Evolutionary conservation across 1,140 invertebrate genomes (phyloP).

Genomic region (Drosophila suzukii): DNA sequence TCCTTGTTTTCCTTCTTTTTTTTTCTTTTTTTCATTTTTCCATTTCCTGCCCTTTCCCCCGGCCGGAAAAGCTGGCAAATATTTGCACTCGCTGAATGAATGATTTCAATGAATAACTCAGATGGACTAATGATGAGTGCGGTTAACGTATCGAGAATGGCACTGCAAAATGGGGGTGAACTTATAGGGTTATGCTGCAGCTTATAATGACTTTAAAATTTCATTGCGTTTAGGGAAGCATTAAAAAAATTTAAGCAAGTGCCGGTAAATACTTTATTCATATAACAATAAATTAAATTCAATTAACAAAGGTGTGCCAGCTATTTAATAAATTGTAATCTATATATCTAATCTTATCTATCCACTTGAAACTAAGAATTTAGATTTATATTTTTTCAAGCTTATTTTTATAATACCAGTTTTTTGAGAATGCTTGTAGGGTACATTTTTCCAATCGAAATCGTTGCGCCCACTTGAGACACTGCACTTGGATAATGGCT

Average conservation of each 20-base stretch:
- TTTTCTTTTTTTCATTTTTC: neutral
- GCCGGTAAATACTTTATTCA: no score
- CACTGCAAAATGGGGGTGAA: neutral
- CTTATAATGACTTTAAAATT: no score
- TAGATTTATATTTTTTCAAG: neutral
- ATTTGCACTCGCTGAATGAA: constrained; percentile 51
- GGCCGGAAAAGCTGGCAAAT: constrained; percentile 32
- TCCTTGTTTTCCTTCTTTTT: neutral
- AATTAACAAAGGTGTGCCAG: no score
- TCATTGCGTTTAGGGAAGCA: no score
- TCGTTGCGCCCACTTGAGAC: constrained; percentile 18
- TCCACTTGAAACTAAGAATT: no score
- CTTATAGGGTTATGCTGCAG: neutral
- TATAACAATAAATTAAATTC: no score
- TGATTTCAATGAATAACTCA: constrained; percentile 51
- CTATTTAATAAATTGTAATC: neutral
- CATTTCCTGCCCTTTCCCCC: neutral
- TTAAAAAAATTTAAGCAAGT: no score
- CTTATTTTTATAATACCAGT: neutral
- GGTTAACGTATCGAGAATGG: constrained; percentile 15
- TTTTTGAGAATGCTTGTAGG: neutral
- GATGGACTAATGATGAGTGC: constrained; percentile 43
- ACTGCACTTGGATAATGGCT: constrained; percentile 2
- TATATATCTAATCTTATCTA: no score
- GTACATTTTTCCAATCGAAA: neutral